A percentile compares a stretch with the other conserved stretches of the same genome.
phyloP scores from a whole-genome alignment of 2,888 invertebrate genomes.

The Drosophila stalkeri region DNA sequence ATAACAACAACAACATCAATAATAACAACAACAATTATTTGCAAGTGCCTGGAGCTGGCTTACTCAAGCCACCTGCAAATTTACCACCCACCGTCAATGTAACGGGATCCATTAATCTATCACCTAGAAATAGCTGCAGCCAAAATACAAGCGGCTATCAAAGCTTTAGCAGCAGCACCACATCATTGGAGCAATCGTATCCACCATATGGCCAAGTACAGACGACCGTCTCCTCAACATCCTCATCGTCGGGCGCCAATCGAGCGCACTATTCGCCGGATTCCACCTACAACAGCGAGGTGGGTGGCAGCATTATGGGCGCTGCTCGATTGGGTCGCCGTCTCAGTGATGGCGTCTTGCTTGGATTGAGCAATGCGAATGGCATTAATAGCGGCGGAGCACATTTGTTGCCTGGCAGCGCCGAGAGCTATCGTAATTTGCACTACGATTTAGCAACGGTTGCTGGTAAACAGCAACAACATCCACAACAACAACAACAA shows the following conservation, averaged over 20 bases:
- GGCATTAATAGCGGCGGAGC: constrained; percentile 36
- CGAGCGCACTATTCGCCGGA: constrained; percentile 83
- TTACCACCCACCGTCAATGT: constrained; percentile 12
- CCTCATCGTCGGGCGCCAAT: constrained; percentile 50
- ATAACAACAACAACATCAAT: constrained; percentile 45
- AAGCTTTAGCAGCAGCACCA: constrained; percentile 85
- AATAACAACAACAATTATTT: constrained; percentile 70
- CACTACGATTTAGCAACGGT: constrained; percentile 82
- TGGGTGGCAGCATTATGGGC: constrained; percentile 54
- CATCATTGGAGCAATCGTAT: constrained; percentile 84
- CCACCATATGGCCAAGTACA: constrained; percentile 78
- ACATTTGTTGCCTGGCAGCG: constrained; percentile 73
- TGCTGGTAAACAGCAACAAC: constrained; percentile 54
- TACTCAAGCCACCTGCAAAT: constrained; percentile 64
- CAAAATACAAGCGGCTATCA: constrained; percentile 85
- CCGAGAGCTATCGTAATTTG: constrained; percentile 82
- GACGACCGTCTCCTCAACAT: constrained; percentile 58
- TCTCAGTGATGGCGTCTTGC: constrained; percentile 82
- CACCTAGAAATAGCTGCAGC: constrained; percentile 82
- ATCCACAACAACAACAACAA: constrained; percentile 18
- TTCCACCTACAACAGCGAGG: constrained; percentile 82
- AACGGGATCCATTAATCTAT: constrained; percentile 55
- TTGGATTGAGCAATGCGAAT: constrained; percentile 72
- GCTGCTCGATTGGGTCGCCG: constrained; percentile 78
- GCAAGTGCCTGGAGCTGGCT: constrained; percentile 62